Conservation (phyloP, 2,113 vertebrate species). For the Recurvirostra avosetta region DNA sequence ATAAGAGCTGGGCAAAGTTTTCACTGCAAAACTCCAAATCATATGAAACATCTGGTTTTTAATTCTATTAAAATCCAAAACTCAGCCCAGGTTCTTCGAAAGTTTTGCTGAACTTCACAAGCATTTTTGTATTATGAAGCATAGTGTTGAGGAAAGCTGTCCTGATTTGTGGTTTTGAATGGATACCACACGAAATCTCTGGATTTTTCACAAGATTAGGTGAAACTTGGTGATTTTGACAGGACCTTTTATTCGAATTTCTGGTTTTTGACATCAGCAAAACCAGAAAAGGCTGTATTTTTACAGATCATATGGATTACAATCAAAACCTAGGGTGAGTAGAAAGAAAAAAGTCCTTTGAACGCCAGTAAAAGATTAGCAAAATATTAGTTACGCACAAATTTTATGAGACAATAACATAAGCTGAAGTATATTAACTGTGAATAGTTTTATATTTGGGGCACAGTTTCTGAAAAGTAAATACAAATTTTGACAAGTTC, state of each 20-base stretch:
- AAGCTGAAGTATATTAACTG: background rate
- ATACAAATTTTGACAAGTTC: background rate
- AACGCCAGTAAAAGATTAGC: background rate
- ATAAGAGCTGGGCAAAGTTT: background rate
- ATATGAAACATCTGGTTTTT: constrained; percentile 2
- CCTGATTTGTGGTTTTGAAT: constrained; percentile 21
- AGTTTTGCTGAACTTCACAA: constrained; percentile 35
- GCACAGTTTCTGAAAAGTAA: background rate
- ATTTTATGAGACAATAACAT: background rate
- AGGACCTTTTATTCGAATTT: background rate
- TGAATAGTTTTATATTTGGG: background rate
- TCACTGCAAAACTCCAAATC: background rate
- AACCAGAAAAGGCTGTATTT: background rate
- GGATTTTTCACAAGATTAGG: background rate
- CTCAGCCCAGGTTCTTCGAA: constrained; percentile 27
- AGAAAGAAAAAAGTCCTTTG: background rate
- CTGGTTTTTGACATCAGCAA: background rate
- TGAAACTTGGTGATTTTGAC: constrained; percentile 1
- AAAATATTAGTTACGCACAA: background rate
- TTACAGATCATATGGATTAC: background rate
- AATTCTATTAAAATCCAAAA: constrained; percentile 31
- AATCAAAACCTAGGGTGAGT: background rate
- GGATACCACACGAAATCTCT: background rate
- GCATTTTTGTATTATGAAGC: constrained; percentile 26
- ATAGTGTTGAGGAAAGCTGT: background rate